Conservation (phyloP, 2,797 vertebrate species). For the Tragelaphus eurycerus region DNA sequence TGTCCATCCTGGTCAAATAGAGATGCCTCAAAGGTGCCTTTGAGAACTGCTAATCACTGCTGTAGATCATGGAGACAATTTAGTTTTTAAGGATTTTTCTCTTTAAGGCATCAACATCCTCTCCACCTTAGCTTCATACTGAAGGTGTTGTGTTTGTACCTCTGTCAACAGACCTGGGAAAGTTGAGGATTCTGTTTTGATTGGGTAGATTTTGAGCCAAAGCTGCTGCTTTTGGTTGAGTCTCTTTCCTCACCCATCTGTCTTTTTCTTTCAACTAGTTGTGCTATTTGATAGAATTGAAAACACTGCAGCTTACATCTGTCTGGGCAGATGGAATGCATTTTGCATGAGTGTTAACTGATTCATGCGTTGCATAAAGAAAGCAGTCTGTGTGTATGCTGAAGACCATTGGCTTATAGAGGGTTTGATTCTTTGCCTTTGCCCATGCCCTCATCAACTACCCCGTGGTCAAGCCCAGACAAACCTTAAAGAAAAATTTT, state of each 20-base stretch:
- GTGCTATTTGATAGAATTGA: slow-evolving; percentile 43
- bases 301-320: slow-evolving; percentile 57
- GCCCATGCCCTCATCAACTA: slow-evolving; percentile 51
- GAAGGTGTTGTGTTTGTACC: background rate
- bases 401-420: slow-evolving; percentile 28
- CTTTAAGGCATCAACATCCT: background rate
- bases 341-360: slow-evolving; percentile 41
- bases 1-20: background rate
- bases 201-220: slow-evolving; percentile 11
- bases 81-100: slow-evolving; percentile 2
- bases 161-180: background rate
- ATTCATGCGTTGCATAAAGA: slow-evolving; percentile 49
- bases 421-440: slow-evolving; percentile 60
- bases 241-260: slow-evolving; percentile 22
- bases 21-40: background rate
- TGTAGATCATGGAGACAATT: background rate
- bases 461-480: slow-evolving; percentile 50
- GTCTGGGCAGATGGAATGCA: slow-evolving; percentile 48
- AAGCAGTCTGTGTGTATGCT: slow-evolving; percentile 45
- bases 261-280: slow-evolving; percentile 55
- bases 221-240: background rate
- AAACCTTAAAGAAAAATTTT: slow-evolving; percentile 35
- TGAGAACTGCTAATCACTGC: background rate
- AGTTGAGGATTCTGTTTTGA: slow-evolving; percentile 9
- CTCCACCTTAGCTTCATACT: background rate